Conservation (phyloP, 2,888 invertebrate genomes). For the Eurytoma adleriae region DNA sequence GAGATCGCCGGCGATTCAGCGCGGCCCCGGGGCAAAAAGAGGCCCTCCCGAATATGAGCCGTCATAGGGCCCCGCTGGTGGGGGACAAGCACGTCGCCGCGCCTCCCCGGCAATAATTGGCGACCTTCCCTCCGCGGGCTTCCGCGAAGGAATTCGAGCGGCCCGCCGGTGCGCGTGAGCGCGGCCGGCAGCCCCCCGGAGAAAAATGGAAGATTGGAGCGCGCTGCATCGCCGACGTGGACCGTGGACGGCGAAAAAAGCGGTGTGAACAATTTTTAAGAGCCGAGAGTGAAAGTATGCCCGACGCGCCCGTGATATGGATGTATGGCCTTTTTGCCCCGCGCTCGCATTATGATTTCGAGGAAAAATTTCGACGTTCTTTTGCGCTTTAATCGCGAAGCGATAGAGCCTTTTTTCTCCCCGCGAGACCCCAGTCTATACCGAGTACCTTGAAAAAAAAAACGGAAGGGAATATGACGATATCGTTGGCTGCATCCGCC, state of each 20-base stretch:
- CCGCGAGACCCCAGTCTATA: too few species aligned
- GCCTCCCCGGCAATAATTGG: slow-evolving; percentile 69
- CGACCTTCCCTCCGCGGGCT: slow-evolving; percentile 68
- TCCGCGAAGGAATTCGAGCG: slow-evolving; percentile 72
- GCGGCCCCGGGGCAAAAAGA: slow-evolving; percentile 12
- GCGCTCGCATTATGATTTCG: too few species aligned
- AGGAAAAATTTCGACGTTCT: too few species aligned
- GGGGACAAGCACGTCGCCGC: slow-evolving; percentile 64
- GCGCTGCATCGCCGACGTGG: slow-evolving; percentile 8
- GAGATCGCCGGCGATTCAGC: slow-evolving; percentile 33
- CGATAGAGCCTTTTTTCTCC: too few species aligned
- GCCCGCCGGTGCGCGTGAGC: slow-evolving; percentile 17
- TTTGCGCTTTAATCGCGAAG: too few species aligned
- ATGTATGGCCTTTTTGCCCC: not conserved
- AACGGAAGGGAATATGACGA: too few species aligned
- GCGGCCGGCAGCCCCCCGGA: not conserved
- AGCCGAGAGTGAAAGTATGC: slow-evolving; percentile 18
- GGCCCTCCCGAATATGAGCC: slow-evolving; percentile 65
- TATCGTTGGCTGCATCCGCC: not conserved
- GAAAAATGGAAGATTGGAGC: slow-evolving; percentile 1
- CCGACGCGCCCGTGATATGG: slow-evolving; percentile 20
- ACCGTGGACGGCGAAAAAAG: slow-evolving; percentile 25
- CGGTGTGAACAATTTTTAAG: slow-evolving; percentile 57
- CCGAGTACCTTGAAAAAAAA: too few species aligned
- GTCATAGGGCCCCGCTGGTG: slow-evolving; percentile 61